Percentiles rank a stretch among this genome's conserved stretches.
Conservation (phyloP, 2,888 invertebrate species). For the Campoplex capitator region DNA sequence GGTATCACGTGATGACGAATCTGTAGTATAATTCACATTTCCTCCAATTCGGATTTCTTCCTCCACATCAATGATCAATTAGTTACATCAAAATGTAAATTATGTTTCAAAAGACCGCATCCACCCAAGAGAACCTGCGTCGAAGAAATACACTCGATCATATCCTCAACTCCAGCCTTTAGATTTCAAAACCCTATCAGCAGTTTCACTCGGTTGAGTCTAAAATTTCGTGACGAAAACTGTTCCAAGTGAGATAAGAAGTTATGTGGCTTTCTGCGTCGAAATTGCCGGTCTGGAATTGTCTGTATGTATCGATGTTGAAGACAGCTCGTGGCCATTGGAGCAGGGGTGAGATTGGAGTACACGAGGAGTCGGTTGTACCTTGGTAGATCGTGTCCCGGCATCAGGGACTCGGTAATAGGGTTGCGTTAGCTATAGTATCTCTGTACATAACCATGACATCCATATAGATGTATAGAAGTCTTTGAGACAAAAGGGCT, state of each 20-base stretch:
- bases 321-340: constrained; percentile 9
- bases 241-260: constrained; percentile 39
- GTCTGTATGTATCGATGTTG: neutral
- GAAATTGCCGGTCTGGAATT: neutral
- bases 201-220: neutral
- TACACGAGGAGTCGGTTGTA: constrained; percentile 32
- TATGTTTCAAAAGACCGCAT: too few species aligned
- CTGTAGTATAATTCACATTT: neutral
- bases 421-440: constrained; percentile 73
- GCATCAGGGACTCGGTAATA: constrained; percentile 82
- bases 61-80: neutral
- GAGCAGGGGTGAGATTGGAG: constrained; percentile 44
- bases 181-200: neutral
- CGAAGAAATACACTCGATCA: neutral
- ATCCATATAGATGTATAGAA: constrained; percentile 10
- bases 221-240: neutral
- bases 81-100: too few species aligned
- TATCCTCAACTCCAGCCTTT: neutral
- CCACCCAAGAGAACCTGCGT: too few species aligned
- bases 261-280: neutral
- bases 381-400: constrained; percentile 80
- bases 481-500: constrained; percentile 3
- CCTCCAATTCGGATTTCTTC: neutral
- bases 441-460: constrained; percentile 28
- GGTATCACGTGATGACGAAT: too few species aligned